Base-by-base conservation (phyloP, 2,113 vertebrate genomes). In the Zootoca vivipara region DNA sequence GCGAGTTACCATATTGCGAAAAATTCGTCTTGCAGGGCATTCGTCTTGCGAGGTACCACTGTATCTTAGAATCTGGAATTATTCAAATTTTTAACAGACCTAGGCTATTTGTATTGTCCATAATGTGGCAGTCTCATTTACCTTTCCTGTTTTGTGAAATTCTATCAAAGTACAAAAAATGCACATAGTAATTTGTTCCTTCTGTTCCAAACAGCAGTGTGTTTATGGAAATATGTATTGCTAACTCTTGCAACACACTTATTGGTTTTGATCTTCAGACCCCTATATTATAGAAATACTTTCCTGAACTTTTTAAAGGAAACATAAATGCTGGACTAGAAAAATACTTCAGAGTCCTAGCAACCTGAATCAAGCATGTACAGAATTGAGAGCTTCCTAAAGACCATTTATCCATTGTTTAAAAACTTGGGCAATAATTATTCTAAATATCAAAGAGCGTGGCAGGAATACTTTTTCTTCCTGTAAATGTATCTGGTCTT, bases 51-150 rank as follows among this genome's bases (percentile, higher is more conserved):
- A n/a, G n/a, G n/a, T n/a, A n/a, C n/a, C n/a, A n/a, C n/a, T n/a
- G n/a, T 86, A 33, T 93, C 87, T 90, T 74, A 73, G 87, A 69
- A 67, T 74, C 20, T 40, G 87, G 28, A 4, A 78, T 65, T 18
- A 85, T 70, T 69, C 33, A 56, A 52, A 78, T 56, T 56, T 75
- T 28, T 24, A 20, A 9, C 16, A 83, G 65, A 79, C 69, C 65
- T 90, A 78, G 52, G 22, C 78, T 10, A 65, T 52, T 81, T 77
- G 30, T 2, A 67, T 18, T 64, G 87, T 75, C 26, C 86, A 38
- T 83, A 30, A 33, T 85, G 83, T 86, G 77, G 28, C 16, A 77
- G 7, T 30, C 30, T 33, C 18, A 24, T 82, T 81, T 70, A 22
- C 46, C 13, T 67, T 77, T 75, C 78, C 64, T 70, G 62, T 64